Conservation (phyloP, 2,797 vertebrate species). For the Neosilurus hyrtlii region DNA sequence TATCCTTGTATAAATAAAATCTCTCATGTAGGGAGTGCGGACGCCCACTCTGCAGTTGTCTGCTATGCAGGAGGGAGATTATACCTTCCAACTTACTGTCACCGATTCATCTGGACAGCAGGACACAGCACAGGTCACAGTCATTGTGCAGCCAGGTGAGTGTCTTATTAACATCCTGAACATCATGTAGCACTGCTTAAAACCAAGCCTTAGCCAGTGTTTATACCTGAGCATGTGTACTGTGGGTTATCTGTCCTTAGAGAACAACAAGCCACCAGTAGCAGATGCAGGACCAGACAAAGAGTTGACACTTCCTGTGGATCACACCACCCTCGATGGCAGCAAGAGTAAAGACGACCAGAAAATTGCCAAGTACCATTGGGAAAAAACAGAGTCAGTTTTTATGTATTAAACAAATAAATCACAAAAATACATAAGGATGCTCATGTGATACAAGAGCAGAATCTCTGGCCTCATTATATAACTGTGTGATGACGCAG, state of each 20-base stretch:
- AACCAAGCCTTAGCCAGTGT: neutral
- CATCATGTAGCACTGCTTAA: neutral
- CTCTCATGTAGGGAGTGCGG: slow-evolving; percentile 81
- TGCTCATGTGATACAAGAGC: neutral
- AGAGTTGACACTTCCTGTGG: slow-evolving; percentile 91
- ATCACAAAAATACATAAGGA: neutral
- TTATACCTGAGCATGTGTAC: neutral
- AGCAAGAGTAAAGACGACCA: slow-evolving; percentile 95
- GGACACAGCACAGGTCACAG: slow-evolving; percentile 89
- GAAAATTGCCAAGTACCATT: slow-evolving; percentile 86
- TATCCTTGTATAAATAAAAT: neutral
- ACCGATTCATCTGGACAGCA: slow-evolving; percentile 92
- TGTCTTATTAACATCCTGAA: neutral
- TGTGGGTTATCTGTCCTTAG: slow-evolving; percentile 62
- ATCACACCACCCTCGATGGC: slow-evolving; percentile 90
- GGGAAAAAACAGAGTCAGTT: slow-evolving; percentile 85
- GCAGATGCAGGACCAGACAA: slow-evolving; percentile 96
- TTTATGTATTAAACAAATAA: neutral
- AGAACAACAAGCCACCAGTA: slow-evolving; percentile 93
- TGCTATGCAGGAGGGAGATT: slow-evolving; percentile 95
- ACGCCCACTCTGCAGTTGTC: slow-evolving; percentile 90
- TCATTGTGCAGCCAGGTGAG: slow-evolving; percentile 95
- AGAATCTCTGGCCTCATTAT: neutral
- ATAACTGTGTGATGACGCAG: slow-evolving; percentile 63
- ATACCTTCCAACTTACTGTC: slow-evolving; percentile 94